Evolutionary conservation across 2,888 invertebrate genomes (phyloP), one percentile per base, ranked within the genome.

Genomic region (Teleiodes luculella): DNA sequence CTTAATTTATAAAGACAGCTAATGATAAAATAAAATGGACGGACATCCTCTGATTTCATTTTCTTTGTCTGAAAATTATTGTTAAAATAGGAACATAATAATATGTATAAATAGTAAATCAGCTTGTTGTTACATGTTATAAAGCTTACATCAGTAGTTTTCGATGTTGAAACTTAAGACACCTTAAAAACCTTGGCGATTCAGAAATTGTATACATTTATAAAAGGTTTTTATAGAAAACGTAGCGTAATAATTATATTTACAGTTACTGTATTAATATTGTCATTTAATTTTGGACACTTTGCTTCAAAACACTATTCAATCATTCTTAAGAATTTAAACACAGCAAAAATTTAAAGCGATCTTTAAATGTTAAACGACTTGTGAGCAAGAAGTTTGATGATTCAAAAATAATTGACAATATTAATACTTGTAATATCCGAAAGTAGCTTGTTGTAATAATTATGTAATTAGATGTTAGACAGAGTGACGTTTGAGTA

Each of bases 161-260:
- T 83, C 69, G 70, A 70, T 83, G 83, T 85, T 85, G 71, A 71
- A 68, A n/a, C n/a, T n/a, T n/a, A n/a, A 24, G 43, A 8, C 16
- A 47, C 13, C 18, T 57, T 48, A 54, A 66, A 66, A 66, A 66
- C 68, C 70, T 67, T 67, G 61, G 70, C 69, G 58, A 63, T 64
- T 62, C 61, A 68, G 65, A 74, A 75, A 84, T 84, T 86, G 75
- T 84, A 87, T 85, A 87, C 85, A 85, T 87, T 87, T 86, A 75
- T 87, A 85, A 81, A 73, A 69, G 68, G 67, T 76, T 85, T 86
- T 86, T 86, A 83, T 83, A 81, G 80, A 59, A 64, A 65, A 63
- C 52, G 66, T 76, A 76, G 75, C 39, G 50, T 62, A 64, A 64
- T 75, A n/a, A n/a, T 68, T 70, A 74, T 78, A 78, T 70, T 61